Evolutionary conservation across 2,888 invertebrate genomes (phyloP).

Genomic region (Rotaria sp.): DNA sequence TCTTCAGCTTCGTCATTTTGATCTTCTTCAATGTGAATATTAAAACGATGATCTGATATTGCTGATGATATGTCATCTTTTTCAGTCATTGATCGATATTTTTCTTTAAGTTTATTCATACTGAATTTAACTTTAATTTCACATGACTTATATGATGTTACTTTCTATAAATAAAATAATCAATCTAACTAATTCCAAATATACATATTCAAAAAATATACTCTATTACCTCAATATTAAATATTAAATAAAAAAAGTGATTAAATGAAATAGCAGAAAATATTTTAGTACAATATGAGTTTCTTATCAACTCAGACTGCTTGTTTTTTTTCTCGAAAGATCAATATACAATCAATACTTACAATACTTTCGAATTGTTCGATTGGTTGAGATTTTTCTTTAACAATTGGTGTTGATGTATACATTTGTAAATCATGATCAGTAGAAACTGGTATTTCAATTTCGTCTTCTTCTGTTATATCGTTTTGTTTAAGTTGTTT

Average conservation of each 20-base stretch:
- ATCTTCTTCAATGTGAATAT: neutral
- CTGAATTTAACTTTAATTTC: constrained; percentile 13
- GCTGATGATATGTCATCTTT: neutral
- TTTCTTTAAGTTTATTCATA: neutral
- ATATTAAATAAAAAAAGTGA: no score
- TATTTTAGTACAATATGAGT: no score
- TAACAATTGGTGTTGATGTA: neutral
- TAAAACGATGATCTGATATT: neutral
- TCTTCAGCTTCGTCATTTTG: constrained; percentile 20
- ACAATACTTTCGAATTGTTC: neutral
- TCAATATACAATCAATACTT: neutral
- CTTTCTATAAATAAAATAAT: neutral
- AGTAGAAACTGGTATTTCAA: neutral
- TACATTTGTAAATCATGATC: constrained; percentile 20
- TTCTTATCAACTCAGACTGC: no score
- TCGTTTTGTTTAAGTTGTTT: neutral
- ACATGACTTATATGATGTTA: neutral
- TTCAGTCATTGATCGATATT: neutral
- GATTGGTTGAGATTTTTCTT: neutral
- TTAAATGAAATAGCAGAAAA: no score
- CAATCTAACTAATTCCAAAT: no score
- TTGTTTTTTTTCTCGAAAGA: no score
- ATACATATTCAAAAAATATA: no score
- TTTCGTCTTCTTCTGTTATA: neutral
- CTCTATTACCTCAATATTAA: no score